These are phyloP conservation scores for Rafetus swinhoei DNA, from an alignment of 2,113 vertebrate species.

Conservation along the genomic window DNA sequence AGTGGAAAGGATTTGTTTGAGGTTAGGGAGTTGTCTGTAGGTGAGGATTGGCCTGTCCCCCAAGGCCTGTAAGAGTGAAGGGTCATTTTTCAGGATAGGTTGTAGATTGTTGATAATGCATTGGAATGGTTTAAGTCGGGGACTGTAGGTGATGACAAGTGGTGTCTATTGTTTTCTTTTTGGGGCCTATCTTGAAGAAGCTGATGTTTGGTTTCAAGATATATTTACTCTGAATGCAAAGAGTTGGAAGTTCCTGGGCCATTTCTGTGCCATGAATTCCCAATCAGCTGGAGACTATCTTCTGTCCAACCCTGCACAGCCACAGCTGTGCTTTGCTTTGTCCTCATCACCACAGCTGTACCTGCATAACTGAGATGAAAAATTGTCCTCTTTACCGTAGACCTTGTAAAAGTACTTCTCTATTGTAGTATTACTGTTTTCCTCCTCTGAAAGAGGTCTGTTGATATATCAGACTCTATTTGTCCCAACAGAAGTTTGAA, in stretches of 20 bases:
- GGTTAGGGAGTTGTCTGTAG: too few relatives aligned
- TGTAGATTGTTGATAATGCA: too few relatives aligned
- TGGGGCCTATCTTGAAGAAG: too few relatives aligned
- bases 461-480: too few relatives aligned
- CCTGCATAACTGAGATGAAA: background rate
- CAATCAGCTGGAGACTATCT: background rate
- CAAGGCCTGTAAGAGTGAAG: too few relatives aligned
- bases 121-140: too few relatives aligned
- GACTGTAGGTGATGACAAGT: too few relatives aligned
- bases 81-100: too few relatives aligned
- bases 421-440: background rate
- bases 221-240: background rate
- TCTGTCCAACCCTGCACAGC: background rate
- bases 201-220: too few relatives aligned
- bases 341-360: background rate
- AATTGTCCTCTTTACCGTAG: background rate
- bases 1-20: too few relatives aligned
- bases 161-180: too few relatives aligned
- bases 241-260: background rate
- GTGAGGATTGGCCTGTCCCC: too few relatives aligned
- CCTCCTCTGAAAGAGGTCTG: background rate
- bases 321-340: background rate
- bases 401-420: background rate
- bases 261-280: background rate
- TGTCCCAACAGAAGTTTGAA: background rate